These are phyloP conservation scores for Apotomis capreana DNA, from an alignment of 2,888 invertebrate species.

Conservation along the genomic window DNA sequence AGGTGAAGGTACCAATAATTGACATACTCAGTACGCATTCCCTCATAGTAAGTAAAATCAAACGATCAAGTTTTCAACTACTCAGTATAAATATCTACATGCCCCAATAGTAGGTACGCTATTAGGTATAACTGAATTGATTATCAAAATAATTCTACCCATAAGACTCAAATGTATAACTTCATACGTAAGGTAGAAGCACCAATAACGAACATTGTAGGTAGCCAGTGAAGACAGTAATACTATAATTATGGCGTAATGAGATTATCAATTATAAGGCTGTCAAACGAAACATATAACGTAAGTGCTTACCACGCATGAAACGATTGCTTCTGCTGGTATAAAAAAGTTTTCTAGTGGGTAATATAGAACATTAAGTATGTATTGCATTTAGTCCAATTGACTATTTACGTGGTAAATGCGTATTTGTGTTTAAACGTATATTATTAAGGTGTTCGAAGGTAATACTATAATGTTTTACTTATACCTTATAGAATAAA, in stretches of 20 bases:
- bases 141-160: neutral
- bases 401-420: neutral
- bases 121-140: too few species aligned
- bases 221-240: neutral
- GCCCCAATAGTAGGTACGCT: too few species aligned
- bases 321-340: neutral
- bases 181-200: constrained; percentile 7
- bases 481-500: too few species aligned
- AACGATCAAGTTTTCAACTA: too few species aligned
- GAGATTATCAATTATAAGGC: constrained; percentile 17
- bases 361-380: neutral
- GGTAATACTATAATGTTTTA: too few species aligned
- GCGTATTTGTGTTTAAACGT: neutral
- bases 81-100: too few species aligned
- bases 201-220: neutral
- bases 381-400: neutral
- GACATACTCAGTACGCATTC: neutral
- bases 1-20: constrained; percentile 1
- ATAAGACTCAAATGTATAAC: constrained; percentile 4
- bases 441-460: too few species aligned
- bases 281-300: constrained; percentile 25
- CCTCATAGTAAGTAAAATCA: too few species aligned
- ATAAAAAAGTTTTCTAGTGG: neutral
- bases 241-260: constrained; percentile 24
- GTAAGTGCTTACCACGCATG: constrained; percentile 19